Evolutionary conservation across 2,113 vertebrate genomes (phyloP).

Genomic region (Nesogale talazaci): DNA sequence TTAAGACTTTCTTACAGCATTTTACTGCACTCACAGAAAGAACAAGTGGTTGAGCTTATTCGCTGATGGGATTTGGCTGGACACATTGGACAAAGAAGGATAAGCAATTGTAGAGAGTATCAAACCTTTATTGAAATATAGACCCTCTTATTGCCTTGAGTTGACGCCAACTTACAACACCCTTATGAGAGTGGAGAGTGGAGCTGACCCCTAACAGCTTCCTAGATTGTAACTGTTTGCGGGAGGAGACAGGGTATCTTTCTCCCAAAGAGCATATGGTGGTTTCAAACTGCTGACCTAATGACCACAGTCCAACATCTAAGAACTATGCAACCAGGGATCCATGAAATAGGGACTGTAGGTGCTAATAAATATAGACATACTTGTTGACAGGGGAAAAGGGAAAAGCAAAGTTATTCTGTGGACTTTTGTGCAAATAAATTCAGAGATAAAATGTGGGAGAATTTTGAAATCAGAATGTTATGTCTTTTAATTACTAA

Average conservation of each 20-base stretch:
- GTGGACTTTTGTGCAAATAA: not conserved
- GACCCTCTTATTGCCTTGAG: not conserved
- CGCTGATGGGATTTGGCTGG: not conserved
- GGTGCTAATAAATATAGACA: not conserved
- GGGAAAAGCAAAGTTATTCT: not conserved
- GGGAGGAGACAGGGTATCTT: no score
- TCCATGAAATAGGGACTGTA: not conserved
- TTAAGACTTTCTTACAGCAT: not conserved
- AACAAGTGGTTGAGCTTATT: not conserved
- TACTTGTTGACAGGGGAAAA: not conserved
- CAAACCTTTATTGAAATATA: not conserved
- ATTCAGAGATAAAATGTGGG: not conserved
- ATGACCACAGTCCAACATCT: no score
- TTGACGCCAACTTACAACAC: no score
- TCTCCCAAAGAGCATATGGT: no score
- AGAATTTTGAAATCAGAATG: not conserved
- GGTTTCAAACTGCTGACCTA: no score
- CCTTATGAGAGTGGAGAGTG: no score
- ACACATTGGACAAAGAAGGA: not conserved
- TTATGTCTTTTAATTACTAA: not conserved
- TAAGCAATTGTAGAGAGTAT: not conserved
- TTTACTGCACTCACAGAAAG: not conserved
- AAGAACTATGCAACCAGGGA: no score
- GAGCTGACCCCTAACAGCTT: no score
- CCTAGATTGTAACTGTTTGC: no score